Base-by-base conservation (phyloP, 2,113 vertebrate species). In the Progne subis region DNA sequence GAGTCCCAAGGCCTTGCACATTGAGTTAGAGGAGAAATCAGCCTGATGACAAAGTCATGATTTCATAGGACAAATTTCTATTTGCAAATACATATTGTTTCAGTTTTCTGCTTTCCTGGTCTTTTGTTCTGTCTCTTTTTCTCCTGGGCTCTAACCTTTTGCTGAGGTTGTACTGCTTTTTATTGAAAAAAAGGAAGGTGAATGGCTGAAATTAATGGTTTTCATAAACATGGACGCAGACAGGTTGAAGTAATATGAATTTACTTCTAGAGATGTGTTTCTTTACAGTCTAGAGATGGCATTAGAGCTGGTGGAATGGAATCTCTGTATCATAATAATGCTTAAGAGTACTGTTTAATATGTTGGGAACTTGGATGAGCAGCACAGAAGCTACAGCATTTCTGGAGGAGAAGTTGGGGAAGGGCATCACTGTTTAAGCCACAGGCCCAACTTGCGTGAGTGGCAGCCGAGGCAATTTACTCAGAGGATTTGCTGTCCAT, bases 381-480 rank as follows among this genome's bases (percentile, higher is more conserved):
- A 67, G n/a, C 1, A 0, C 37, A 56, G 79, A 32, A 77, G 26
- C 32, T 43, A 5, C 1, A 69, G 46, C 0, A 0, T 34, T 79
- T 16, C 29, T 67, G 50, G 18, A 47, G 55, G 11, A 74, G 47
- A 43, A 83, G 18, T 64, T 85, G 43, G 18, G 31, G 18, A 91
- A 87, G 7, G 61, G 18, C 37, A 53, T 46, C 32, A 11, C 17
- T 69, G 13, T 79, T 87, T 77, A 34, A 89, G 43, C 21, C 0
- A 0, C 12, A 32, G 32, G 16, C 5, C 34, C 37, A 87, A 7
- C 8, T 76, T 46, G 18, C 75, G 65, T 81, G 69, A 84, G 9
- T 64, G 46, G 46, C 64, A 76, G 41, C 50, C 70, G 34, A 85
- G 82, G 9, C 24, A 89, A 52, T 80, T 93, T 79, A 32, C 12